These are phyloP conservation scores for Brachirus orientalis DNA, from an alignment of 2,113 vertebrate genomes.

Conservation along the genomic window DNA sequence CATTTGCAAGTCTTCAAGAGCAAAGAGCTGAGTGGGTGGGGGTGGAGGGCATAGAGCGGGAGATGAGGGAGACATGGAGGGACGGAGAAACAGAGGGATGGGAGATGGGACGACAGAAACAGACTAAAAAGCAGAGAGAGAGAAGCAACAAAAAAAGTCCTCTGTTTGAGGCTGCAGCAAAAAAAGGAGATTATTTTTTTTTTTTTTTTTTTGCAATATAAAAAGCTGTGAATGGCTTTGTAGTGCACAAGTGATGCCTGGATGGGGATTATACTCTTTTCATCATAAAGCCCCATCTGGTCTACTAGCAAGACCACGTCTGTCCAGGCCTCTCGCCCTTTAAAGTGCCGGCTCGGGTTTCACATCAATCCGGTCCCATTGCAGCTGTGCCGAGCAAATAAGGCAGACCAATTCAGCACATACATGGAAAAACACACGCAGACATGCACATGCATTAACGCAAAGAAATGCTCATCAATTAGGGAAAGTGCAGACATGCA, in stretches of 20 bases:
- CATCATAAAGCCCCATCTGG: constrained; percentile 99
- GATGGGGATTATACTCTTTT: constrained; percentile 98
- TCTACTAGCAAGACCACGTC: constrained; percentile 91
- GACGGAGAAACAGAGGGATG: constrained; percentile 69
- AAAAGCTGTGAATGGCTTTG: constrained; percentile 93
- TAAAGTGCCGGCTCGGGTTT: constrained; percentile 98
- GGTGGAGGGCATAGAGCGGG: constrained; percentile 72
- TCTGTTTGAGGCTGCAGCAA: constrained; percentile 82
- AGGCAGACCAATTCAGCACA: constrained; percentile 72
- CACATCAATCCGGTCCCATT: constrained; percentile 95
- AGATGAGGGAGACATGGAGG: constrained; percentile 83
- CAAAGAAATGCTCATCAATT: neutral
- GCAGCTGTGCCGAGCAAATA: constrained; percentile 94
- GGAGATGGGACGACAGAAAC: constrained; percentile 77
- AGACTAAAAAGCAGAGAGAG: constrained; percentile 62
- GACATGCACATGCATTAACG: constrained; percentile 29
- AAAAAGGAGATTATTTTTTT: no score
- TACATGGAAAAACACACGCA: constrained; percentile 69
- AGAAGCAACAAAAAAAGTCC: constrained; percentile 77
- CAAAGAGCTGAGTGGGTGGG: constrained; percentile 45
- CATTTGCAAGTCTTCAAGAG: constrained; percentile 98
- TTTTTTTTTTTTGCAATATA: constrained; percentile 89
- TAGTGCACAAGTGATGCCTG: constrained; percentile 91
- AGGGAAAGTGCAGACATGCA: constrained; percentile 17
- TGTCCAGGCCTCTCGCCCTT: constrained; percentile 97